Conservation (phyloP, 2,797 vertebrate species). For the Meriones psammophilus region DNA sequence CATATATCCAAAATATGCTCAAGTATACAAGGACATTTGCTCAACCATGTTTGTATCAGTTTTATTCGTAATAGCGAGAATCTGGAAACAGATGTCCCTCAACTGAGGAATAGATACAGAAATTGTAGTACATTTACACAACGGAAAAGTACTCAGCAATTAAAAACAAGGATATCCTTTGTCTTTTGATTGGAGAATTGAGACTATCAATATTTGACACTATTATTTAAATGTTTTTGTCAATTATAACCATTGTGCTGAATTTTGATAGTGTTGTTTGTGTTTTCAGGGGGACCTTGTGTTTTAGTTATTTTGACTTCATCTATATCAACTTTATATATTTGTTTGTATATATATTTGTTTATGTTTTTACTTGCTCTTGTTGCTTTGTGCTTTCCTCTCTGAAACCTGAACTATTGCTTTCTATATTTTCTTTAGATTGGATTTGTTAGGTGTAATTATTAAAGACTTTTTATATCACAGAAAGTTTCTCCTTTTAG, state of each 20-base stretch:
- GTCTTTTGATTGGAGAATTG: background rate
- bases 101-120: too few relatives aligned
- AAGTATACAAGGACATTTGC: too few relatives aligned
- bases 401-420: background rate
- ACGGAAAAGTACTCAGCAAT: too few relatives aligned
- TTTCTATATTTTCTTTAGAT: background rate
- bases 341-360: too few relatives aligned
- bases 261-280: background rate
- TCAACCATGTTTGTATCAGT: too few relatives aligned
- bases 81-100: too few relatives aligned
- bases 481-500: background rate
- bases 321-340: too few relatives aligned
- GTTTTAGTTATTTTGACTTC: background rate
- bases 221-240: background rate
- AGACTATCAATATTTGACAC: background rate
- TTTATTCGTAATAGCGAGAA: too few relatives aligned
- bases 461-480: background rate
- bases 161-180: background rate
- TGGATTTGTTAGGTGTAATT: background rate
- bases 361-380: background rate
- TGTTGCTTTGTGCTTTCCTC: background rate
- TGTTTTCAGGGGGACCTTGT: background rate
- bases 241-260: background rate
- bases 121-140: too few relatives aligned
- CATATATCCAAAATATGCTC: too few relatives aligned